Evolutionary conservation across 2,888 invertebrate genomes (phyloP).

Genomic region (Acleris literana): DNA sequence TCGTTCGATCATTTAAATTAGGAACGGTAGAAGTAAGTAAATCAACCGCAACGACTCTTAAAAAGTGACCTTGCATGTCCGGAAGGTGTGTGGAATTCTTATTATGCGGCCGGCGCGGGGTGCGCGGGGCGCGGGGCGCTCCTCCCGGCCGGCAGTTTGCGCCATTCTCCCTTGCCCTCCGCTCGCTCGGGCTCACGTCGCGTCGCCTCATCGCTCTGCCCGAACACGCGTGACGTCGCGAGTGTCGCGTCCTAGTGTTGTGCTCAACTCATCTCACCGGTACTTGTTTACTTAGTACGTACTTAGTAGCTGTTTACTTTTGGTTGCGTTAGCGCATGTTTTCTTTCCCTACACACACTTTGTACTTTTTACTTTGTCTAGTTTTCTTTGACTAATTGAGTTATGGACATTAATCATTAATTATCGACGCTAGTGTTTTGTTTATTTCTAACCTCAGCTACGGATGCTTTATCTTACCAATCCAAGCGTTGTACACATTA

Average conservation of each 20-base stretch:
- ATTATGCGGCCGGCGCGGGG: slow-evolving; percentile 78
- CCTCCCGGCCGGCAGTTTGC: slow-evolving; percentile 72
- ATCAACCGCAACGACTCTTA: slow-evolving; percentile 7
- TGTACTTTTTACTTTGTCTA: slow-evolving; percentile 33
- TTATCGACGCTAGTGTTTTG: neutral
- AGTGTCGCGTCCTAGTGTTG: slow-evolving; percentile 80
- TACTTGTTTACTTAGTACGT: slow-evolving; percentile 56
- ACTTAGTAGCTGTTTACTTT: slow-evolving; percentile 53
- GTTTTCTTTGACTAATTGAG: neutral
- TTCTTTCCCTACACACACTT: too few species aligned
- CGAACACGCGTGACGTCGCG: slow-evolving; percentile 69
- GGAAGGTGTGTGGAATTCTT: slow-evolving; percentile 74
- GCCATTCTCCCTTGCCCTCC: slow-evolving; percentile 78
- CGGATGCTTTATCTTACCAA: neutral
- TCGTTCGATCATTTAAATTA: neutral
- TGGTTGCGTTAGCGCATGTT: slow-evolving; percentile 48
- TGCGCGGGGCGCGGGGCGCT: slow-evolving; percentile 44
- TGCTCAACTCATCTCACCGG: slow-evolving; percentile 60
- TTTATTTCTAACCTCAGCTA: neutral
- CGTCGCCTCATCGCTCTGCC: slow-evolving; percentile 69
- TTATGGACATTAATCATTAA: neutral
- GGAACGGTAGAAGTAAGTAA: too few species aligned
- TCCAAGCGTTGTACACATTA: neutral
- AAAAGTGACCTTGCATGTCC: slow-evolving; percentile 69
- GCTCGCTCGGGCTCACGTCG: slow-evolving; percentile 74